Conservation (phyloP, 2,113 vertebrate genomes). For the Percina caprodes region DNA sequence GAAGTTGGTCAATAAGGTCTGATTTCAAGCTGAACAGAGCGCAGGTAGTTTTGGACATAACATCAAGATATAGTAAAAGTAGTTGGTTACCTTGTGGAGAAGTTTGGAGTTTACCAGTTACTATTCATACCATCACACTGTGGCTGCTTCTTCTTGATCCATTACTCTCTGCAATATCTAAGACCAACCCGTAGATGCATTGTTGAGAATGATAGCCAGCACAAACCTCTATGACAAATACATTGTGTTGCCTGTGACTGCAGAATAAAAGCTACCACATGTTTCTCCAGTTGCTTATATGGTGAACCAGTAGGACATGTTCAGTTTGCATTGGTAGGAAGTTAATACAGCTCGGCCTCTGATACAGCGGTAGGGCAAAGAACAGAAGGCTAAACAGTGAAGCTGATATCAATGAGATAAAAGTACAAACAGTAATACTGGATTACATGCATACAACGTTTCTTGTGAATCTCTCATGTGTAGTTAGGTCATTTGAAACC, state of each 20-base stretch:
- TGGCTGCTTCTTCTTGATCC: neutral
- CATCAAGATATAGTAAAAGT: neutral
- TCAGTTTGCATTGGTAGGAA: neutral
- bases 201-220: neutral
- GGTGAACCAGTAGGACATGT: neutral
- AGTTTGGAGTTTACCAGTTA: neutral
- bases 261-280: neutral
- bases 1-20: neutral
- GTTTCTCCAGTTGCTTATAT: neutral
- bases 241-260: neutral
- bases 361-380: neutral
- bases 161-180: neutral
- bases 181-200: neutral
- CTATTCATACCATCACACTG: neutral
- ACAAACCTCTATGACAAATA: neutral
- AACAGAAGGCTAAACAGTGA: neutral
- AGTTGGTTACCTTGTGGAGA: neutral
- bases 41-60: neutral
- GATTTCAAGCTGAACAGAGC: neutral
- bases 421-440: neutral
- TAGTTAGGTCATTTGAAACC: neutral
- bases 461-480: neutral
- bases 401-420: neutral
- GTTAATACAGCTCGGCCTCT: neutral
- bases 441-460: neutral